Evolutionary conservation across 2,797 vertebrate species (phyloP).

Genomic region (Scyliorhinus canicula): DNA sequence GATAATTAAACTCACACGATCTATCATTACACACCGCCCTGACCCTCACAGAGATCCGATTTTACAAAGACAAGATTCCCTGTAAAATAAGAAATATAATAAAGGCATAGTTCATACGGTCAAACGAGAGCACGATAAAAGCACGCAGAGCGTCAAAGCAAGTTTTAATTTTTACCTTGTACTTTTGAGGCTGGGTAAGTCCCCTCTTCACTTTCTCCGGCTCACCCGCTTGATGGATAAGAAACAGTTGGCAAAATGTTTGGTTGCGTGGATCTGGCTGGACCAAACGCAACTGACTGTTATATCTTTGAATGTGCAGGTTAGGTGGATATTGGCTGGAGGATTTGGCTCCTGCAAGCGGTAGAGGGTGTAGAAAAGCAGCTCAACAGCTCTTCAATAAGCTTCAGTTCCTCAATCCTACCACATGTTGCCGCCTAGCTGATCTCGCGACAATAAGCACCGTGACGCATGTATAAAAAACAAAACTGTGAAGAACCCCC

Average conservation of each 20-base stretch:
- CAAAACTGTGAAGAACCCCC: too few species aligned
- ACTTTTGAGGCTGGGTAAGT: not conserved
- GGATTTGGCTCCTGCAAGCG: too few species aligned
- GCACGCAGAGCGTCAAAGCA: not conserved
- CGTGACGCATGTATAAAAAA: not conserved
- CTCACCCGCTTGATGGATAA: not conserved
- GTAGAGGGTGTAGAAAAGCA: too few species aligned
- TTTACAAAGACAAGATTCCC: not conserved
- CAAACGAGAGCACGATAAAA: not conserved
- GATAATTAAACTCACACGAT: not conserved
- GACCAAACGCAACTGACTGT: not conserved
- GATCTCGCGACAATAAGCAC: not conserved
- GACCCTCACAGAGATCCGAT: not conserved
- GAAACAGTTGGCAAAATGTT: not conserved
- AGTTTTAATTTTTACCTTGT: not conserved
- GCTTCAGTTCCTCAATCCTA: not conserved
- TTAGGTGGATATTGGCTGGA: not conserved
- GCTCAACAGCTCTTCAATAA: not conserved
- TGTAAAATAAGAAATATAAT: not conserved
- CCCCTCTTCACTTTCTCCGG: not conserved
- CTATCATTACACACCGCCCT: not conserved
- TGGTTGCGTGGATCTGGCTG: not conserved
- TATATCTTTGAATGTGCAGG: not conserved
- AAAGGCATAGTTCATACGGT: not conserved
- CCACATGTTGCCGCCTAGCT: not conserved